These are phyloP conservation scores for Pammene fasciana DNA, from an alignment of 2,888 invertebrate species.

Conservation along the genomic window DNA sequence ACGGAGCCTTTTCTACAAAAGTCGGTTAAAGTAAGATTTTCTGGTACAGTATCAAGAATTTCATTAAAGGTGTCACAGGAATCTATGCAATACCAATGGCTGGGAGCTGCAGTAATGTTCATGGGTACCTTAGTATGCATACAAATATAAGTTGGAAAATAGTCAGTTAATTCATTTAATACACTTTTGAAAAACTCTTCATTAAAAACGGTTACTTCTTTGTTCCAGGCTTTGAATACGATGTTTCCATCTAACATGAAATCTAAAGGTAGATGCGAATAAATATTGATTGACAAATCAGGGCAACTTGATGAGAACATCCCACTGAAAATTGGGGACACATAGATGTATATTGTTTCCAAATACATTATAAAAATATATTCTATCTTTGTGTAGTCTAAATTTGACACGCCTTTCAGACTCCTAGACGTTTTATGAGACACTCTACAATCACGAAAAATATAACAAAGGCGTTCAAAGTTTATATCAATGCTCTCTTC, in stretches of 20 bases:
- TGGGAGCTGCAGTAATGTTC: conserved; percentile 50
- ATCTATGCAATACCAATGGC: conserved; percentile 57
- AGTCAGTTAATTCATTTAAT: conserved; percentile 52
- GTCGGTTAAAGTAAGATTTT: conserved; percentile 54
- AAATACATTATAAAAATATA: conserved; percentile 59
- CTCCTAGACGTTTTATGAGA: conserved; percentile 51
- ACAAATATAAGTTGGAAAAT: conserved; percentile 57
- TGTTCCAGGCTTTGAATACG: conserved; percentile 59
- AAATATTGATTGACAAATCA: conserved; percentile 51
- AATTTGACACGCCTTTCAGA: conserved; percentile 50
- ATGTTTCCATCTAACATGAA: conserved; percentile 58
- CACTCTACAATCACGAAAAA: conserved; percentile 53
- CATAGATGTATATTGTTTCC: conserved; percentile 54
- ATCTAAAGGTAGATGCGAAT: conserved; percentile 48
- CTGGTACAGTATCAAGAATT: conserved; percentile 48
- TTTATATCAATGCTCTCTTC: conserved; percentile 41
- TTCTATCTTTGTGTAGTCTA: conserved; percentile 54
- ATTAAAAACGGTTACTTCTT: conserved; percentile 50
- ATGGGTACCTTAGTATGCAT: conserved; percentile 51
- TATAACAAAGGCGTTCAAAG: conserved; percentile 48
- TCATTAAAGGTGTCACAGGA: conserved; percentile 53
- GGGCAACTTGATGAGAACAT: conserved; percentile 50
- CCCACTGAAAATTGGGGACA: conserved; percentile 52
- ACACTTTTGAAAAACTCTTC: conserved; percentile 49
- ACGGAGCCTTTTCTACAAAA: conserved; percentile 54